phyloP scores from a whole-genome alignment of 2,113 vertebrate genomes.

The Oryzias melastigma region DNA sequence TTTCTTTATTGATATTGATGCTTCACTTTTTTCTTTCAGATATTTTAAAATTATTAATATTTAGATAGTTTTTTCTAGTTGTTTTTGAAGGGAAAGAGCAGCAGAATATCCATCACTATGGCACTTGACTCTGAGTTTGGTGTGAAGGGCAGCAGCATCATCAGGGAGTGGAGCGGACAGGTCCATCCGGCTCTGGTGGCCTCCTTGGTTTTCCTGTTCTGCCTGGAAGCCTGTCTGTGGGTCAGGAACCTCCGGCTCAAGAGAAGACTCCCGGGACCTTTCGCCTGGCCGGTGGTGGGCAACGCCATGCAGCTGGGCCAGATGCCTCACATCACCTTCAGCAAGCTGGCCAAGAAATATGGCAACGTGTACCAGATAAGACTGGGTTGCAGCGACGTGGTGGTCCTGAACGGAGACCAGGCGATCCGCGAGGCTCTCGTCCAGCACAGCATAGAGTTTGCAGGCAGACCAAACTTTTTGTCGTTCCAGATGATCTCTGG shows the following conservation, averaged over 20 bases:
- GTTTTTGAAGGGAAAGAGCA: slow-evolving; percentile 19
- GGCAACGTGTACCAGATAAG: slow-evolving; percentile 83
- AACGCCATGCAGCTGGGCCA: slow-evolving; percentile 85
- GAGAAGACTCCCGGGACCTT: slow-evolving; percentile 77
- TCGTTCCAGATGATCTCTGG: slow-evolving; percentile 84
- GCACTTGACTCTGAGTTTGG: slow-evolving; percentile 70
- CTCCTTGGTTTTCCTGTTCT: slow-evolving; percentile 73
- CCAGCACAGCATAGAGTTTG: slow-evolving; percentile 78
- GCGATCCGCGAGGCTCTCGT: slow-evolving; percentile 82
- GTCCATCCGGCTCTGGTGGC: slow-evolving; percentile 71
- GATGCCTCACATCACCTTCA: slow-evolving; percentile 82
- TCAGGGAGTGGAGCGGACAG: slow-evolving; percentile 75
- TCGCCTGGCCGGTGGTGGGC: slow-evolving; percentile 82
- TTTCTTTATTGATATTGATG: slow-evolving; percentile 35
- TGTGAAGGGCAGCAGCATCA: slow-evolving; percentile 74
- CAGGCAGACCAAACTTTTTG: slow-evolving; percentile 84
- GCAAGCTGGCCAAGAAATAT: slow-evolving; percentile 74
- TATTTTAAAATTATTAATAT: slow-evolving; percentile 12
- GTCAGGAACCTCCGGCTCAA: slow-evolving; percentile 61
- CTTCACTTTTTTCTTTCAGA: slow-evolving; percentile 2
- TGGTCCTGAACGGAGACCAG: slow-evolving; percentile 82
- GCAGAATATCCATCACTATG: slow-evolving; percentile 53
- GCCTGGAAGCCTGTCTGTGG: slow-evolving; percentile 77
- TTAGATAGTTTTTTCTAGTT: slow-evolving; percentile 15
- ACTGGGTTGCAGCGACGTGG: slow-evolving; percentile 78